phyloP scores from a whole-genome alignment of 1,140 invertebrate species.

The Delia radicum region DNA sequence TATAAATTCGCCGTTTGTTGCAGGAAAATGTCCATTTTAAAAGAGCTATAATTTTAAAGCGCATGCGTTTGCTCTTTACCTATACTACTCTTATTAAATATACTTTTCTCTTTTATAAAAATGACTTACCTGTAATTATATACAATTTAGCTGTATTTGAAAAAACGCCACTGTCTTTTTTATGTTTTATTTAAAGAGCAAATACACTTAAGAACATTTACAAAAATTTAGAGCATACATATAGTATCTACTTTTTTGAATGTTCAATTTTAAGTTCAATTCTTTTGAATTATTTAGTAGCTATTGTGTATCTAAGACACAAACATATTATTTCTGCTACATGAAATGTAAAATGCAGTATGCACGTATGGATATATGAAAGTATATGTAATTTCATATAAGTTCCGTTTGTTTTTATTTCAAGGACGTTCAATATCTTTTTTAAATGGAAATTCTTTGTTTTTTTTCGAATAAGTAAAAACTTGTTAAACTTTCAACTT shows the following conservation, averaged over 20 bases:
- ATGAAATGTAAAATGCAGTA: not conserved
- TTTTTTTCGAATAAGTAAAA: too few relatives aligned
- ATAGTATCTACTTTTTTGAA: not conserved
- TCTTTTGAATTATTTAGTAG: conserved; percentile 10
- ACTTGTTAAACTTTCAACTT: too few relatives aligned
- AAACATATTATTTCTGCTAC: not conserved
- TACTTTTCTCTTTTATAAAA: not conserved
- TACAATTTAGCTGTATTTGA: not conserved
- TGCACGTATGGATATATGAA: not conserved
- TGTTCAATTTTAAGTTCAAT: conserved; percentile 1
- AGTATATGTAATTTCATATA: not conserved
- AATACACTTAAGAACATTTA: not conserved
- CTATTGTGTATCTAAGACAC: not conserved
- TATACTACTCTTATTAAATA: not conserved
- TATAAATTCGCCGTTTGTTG: not conserved
- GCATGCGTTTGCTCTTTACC: not conserved
- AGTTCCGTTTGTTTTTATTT: too few relatives aligned
- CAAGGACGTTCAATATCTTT: not conserved
- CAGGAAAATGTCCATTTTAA: not conserved
- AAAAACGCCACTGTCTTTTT: not conserved
- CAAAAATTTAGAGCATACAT: not conserved
- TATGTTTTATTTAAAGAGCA: not conserved
- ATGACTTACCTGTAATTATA: not conserved
- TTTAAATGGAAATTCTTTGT: too few relatives aligned
- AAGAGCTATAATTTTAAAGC: not conserved